Base-by-base conservation (phyloP, 2,888 invertebrate genomes). In the Agelastica alni region DNA sequence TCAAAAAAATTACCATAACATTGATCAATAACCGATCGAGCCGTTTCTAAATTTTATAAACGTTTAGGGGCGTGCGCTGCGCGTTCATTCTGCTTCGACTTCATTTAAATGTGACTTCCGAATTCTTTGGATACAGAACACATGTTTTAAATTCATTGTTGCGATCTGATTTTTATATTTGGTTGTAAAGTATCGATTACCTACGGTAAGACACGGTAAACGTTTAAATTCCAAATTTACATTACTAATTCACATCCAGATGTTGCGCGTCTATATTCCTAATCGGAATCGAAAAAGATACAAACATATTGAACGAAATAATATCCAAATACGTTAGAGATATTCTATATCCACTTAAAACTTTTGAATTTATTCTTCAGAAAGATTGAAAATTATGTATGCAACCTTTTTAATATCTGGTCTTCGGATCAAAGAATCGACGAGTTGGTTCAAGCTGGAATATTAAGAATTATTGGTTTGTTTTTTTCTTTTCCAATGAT, bases 1-100 rank as follows among this genome's bases (percentile, higher is more conserved):
- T 74, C 72, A 60, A 60, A 64, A n/a, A n/a, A 68, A 75, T 75
- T 75, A 75, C 69, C 75, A 75, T 75, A 75, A 75, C 71, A 74
- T 57, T 71, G 70, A 70, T 72, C 72, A 58, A 61, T 61, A 61
- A 58, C 59, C 69, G 71, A 73, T 68, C 70, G 66, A 65, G 65
- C 69, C 70, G 68, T 69, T 70, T 69, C 64, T 64, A 66, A 68
- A 68, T 68, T 68, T 65, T 58, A 62, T 68, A 71, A 72, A 63
- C 66, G 43, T 64, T 59, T 64, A 63, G 67, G 70, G 73, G 71
- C 72, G 73, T 73, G 72, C 67, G 65, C 66, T 54, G 56, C 68
- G 61, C 63, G n/a, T 67, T 67, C 9, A 18, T 20, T 66, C 64
- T 66, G 62, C 64, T 65, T 64, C 68, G 69, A 69, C 70, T 65